Evolutionary conservation across 2,888 invertebrate species (phyloP).

Genomic region (Tetragnatha montana): DNA sequence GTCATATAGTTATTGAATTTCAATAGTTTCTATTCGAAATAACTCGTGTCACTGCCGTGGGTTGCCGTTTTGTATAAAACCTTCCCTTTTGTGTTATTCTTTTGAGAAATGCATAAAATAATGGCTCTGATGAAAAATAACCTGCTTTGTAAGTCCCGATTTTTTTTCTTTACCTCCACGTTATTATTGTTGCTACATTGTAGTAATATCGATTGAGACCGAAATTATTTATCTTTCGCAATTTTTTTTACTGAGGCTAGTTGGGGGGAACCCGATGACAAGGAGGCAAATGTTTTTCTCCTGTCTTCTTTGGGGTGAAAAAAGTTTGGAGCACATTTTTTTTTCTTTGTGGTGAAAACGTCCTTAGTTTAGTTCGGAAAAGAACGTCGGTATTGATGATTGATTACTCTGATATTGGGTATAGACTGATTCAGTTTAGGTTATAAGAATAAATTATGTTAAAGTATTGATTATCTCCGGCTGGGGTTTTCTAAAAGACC

Average conservation of each 20-base stretch:
- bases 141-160: slow-evolving; percentile 8
- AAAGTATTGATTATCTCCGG: background rate
- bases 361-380: background rate
- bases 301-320: too few species aligned
- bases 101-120: slow-evolving; percentile 37
- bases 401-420: background rate
- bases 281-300: background rate
- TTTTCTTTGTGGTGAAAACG: too few species aligned
- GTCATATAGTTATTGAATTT: slow-evolving; percentile 68
- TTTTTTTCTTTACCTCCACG: background rate
- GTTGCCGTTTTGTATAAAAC: slow-evolving; percentile 49
- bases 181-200: background rate
- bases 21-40: slow-evolving; percentile 60
- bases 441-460: background rate
- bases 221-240: slow-evolving; percentile 4
- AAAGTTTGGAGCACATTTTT: too few species aligned
- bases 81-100: slow-evolving; percentile 26
- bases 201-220: slow-evolving; percentile 6
- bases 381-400: background rate
- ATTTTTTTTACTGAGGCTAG: background rate
- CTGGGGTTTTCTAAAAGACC: too few species aligned
- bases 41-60: slow-evolving; percentile 41
- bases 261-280: background rate
- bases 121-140: slow-evolving; percentile 26
- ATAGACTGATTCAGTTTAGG: background rate